phyloP scores from a whole-genome alignment of 2,113 vertebrate genomes.

The Spermophilus dauricus region DNA sequence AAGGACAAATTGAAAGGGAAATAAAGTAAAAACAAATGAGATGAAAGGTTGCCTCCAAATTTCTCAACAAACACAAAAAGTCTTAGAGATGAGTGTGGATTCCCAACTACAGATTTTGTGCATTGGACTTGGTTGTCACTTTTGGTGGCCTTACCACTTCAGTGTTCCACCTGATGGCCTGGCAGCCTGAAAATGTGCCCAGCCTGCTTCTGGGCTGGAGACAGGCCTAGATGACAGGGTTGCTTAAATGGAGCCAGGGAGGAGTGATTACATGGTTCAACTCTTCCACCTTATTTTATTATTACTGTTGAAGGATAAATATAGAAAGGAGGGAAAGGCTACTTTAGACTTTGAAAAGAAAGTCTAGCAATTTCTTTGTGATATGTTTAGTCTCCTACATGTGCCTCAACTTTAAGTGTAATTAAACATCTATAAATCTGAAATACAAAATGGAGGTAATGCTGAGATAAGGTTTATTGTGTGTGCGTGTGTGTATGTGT shows the following conservation, averaged over 20 bases:
- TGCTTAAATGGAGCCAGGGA: slow-evolving; percentile 33
- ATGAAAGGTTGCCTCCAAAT: neutral
- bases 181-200: neutral
- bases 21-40: neutral
- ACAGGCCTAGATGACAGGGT: slow-evolving; percentile 42
- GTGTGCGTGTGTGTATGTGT: no score
- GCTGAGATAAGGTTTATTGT: slow-evolving; percentile 41
- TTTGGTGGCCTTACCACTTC: slow-evolving; percentile 31
- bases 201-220: slow-evolving; percentile 23
- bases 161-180: slow-evolving; percentile 26
- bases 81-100: neutral
- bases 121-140: neutral
- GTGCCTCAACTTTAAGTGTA: slow-evolving; percentile 71
- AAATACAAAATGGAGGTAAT: slow-evolving; percentile 74
- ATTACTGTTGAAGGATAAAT: slow-evolving; percentile 68
- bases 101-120: neutral
- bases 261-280: slow-evolving; percentile 43
- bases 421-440: slow-evolving; percentile 78
- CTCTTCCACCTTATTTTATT: slow-evolving; percentile 73
- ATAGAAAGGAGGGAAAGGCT: slow-evolving; percentile 68
- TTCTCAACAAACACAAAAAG: neutral
- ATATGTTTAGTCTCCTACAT: slow-evolving; percentile 68
- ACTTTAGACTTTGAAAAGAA: slow-evolving; percentile 42
- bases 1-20: neutral
- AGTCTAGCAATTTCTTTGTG: slow-evolving; percentile 77